phyloP scores from a whole-genome alignment of 2,888 invertebrate species.

The Mycogona germanica region DNA sequence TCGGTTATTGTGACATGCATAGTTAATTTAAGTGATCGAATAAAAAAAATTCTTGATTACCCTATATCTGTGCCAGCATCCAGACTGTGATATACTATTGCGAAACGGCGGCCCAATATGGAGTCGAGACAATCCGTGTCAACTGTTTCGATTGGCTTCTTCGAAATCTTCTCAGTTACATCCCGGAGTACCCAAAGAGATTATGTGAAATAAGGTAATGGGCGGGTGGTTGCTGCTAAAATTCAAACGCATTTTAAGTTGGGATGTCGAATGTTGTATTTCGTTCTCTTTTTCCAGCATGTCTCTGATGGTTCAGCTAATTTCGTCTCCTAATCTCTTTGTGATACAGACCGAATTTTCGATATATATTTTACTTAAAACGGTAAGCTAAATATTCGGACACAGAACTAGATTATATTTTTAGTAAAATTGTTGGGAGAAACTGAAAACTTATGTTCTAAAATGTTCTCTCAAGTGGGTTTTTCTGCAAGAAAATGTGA shows the following conservation, averaged over 20 bases:
- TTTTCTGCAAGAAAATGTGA: conserved; percentile 42
- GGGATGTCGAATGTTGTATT: not conserved
- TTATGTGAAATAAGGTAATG: conserved; percentile 45
- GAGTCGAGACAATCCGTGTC: conserved; percentile 44
- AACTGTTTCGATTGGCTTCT: conserved; percentile 54
- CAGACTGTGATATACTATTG: conserved; percentile 55
- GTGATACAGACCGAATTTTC: conserved; percentile 69
- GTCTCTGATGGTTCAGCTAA: conserved; percentile 50
- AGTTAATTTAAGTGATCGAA: no score
- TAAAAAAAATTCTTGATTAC: no score
- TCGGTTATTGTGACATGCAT: no score
- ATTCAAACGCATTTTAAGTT: no score
- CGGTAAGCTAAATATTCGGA: conserved; percentile 34
- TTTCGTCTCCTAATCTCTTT: conserved; percentile 50
- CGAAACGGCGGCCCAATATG: conserved; percentile 53
- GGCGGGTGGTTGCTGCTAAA: not conserved
- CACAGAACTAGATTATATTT: not conserved
- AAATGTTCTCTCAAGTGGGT: conserved; percentile 41
- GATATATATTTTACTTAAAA: conserved; percentile 53
- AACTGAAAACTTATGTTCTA: not conserved
- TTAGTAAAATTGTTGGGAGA: not conserved
- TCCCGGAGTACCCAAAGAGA: conserved; percentile 43
- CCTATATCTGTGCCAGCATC: no score
- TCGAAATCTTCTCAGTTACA: conserved; percentile 50
- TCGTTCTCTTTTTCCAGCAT: no score